Base-by-base conservation (phyloP, 2,888 invertebrate species). In the Margaritifera margaritifera region DNA sequence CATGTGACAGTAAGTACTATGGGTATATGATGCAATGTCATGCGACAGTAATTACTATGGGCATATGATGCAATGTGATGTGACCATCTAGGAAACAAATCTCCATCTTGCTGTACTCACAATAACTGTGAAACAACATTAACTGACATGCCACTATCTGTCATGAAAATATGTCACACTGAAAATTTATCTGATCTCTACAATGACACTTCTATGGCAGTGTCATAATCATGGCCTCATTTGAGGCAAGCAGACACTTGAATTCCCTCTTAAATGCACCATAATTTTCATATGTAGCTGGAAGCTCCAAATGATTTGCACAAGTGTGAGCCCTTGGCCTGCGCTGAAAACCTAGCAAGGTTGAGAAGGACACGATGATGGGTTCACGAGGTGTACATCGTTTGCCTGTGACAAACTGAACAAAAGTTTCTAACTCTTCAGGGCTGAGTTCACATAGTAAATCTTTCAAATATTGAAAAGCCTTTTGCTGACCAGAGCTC, bases 321-420 rank as follows among this genome's bases (percentile, higher is more conserved):
- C 77, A 74, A 3, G 74, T 74, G 53, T 77, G 77, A n/a, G 71
- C 74, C 25, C 62, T 68, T 25, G 77, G 77, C 5, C 66, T 51
- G 25, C 77, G 62, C 51, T 69, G 66, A 6, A 58, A 64, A 20
- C 77, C 77, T 11, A 54, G 50, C 15, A 70, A 65, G 31, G 63
- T 31, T 8, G 74, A 74, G 55, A 77, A 77, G 11, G 60, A 57
- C 18, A 77, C 66, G 6, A 69, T 64, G 15, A 77, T 74, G 20
- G 25, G 61, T 24, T 58, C 59, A 52, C 72, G 63, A 5, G 77
- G 77, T 20, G 69, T 72, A 52, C 70, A 69, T 31, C 66, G 66
- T 51, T 70, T 72, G 5, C 77, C 77, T 3, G 77, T 77, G 11
- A 77, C 65, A 67, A 77, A 77, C 52, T 74, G 74, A 20, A 77